phyloP scores from a whole-genome alignment of 2,113 vertebrate species.

The Phalacrocorax carbo region DNA sequence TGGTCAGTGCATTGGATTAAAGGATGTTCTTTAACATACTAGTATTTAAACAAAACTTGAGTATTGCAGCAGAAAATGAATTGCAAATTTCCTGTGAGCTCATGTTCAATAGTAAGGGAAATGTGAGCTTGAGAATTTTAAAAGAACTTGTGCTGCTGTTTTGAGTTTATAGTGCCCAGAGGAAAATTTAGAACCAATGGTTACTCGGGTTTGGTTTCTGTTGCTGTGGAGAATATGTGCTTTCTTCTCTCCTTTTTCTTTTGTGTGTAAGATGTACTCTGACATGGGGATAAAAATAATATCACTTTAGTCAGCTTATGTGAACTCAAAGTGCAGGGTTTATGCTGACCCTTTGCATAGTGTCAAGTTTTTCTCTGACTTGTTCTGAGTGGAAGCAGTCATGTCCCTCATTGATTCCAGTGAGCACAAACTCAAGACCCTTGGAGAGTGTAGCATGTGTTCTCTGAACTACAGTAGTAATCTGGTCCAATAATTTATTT shows the following conservation, averaged over 20 bases:
- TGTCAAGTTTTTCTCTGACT: not conserved
- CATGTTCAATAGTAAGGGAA: not conserved
- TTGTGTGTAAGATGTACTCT: not conserved
- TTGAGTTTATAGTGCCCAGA: not conserved
- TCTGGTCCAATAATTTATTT: not conserved
- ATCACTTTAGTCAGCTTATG: constrained; percentile 1
- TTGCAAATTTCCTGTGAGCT: not conserved
- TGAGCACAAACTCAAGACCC: not conserved
- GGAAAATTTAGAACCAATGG: not conserved
- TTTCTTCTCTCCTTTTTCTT: not conserved
- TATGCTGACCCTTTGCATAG: not conserved
- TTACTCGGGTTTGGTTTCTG: not conserved
- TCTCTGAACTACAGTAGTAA: not conserved
- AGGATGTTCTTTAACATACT: not conserved
- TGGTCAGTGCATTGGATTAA: not conserved
- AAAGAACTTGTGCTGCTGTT: not conserved
- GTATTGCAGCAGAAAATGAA: not conserved
- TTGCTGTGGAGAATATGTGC: not conserved
- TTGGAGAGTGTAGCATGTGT: not conserved
- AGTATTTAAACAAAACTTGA: not conserved
- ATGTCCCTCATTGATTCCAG: not conserved
- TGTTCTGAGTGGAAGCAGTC: not conserved
- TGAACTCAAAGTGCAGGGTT: not conserved
- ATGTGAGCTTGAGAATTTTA: not conserved
- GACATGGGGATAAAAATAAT: constrained; percentile 37